phyloP scores from a whole-genome alignment of 1,140 invertebrate genomes.

The Drosophila bifasciata region DNA sequence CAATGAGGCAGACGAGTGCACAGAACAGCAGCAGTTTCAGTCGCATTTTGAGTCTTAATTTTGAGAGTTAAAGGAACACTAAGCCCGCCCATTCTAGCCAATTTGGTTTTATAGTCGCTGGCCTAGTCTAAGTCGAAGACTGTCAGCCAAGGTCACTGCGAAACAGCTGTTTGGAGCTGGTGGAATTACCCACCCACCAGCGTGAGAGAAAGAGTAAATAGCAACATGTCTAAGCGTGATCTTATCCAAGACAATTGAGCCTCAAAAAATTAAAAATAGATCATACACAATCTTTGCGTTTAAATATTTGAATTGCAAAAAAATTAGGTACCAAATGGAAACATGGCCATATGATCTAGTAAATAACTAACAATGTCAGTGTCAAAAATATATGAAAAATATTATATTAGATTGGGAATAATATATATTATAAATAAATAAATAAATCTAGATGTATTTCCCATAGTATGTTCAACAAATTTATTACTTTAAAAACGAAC shows the following conservation, averaged over 20 bases:
- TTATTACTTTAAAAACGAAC: too few relatives aligned
- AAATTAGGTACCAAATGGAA: neutral
- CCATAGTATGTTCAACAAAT: too few relatives aligned
- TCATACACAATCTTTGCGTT: neutral
- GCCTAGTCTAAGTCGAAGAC: neutral
- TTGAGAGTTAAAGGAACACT: slow-evolving; percentile 21
- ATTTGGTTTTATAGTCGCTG: slow-evolving; percentile 34
- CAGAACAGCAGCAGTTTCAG: slow-evolving; percentile 28
- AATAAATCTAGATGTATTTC: too few relatives aligned
- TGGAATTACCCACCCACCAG: slow-evolving; percentile 9
- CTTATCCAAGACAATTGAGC: neutral
- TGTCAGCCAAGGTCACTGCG: slow-evolving; percentile 19
- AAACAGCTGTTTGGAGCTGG: slow-evolving; percentile 30
- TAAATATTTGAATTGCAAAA: neutral
- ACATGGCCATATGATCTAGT: neutral
- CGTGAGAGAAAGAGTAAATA: slow-evolving; percentile 21
- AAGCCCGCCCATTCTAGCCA: slow-evolving; percentile 2
- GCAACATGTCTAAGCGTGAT: neutral
- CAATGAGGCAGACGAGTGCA: slow-evolving; percentile 30
- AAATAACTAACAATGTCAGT: neutral
- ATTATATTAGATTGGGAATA: too few relatives aligned
- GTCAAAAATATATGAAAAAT: too few relatives aligned
- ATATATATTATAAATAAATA: too few relatives aligned
- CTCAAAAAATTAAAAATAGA: slow-evolving; percentile 43
- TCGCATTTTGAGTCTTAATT: slow-evolving; percentile 21